Conservation (phyloP, 2,888 invertebrate species). For the Tanypteryx hageni region DNA sequence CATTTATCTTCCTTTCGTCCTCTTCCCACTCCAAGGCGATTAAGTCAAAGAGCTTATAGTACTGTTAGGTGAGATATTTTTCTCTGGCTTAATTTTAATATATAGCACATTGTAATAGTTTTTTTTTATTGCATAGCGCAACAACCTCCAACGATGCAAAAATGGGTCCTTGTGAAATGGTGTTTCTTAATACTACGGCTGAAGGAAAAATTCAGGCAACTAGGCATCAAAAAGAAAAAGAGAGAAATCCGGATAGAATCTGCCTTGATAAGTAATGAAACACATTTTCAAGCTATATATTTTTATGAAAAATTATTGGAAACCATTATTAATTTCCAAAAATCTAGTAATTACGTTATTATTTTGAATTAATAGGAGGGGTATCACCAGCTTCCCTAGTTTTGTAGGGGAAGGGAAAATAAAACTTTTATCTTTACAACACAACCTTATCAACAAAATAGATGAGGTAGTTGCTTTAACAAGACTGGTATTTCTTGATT, state of each 20-base stretch:
- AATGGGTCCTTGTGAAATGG: constrained; percentile 72
- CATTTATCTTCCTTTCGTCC: constrained; percentile 70
- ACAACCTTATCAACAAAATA: constrained; percentile 90
- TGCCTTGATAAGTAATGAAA: constrained; percentile 85
- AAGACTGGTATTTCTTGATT: constrained; percentile 92
- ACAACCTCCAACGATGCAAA: constrained; percentile 2
- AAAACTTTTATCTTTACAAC: constrained; percentile 91
- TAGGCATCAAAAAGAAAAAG: constrained; percentile 86
- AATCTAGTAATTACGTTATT: constrained; percentile 63
- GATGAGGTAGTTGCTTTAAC: constrained; percentile 82
- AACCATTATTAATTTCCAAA: not conserved
- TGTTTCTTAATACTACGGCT: constrained; percentile 78
- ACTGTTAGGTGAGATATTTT: constrained; percentile 71
- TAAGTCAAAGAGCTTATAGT: constrained; percentile 72
- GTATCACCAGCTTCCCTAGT: constrained; percentile 88
- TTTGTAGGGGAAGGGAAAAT: constrained; percentile 89
- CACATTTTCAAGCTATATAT: constrained; percentile 45
- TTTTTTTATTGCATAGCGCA: constrained; percentile 53
- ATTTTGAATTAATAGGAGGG: constrained; percentile 77
- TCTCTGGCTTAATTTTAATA: not conserved
- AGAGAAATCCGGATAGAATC: constrained; percentile 91
- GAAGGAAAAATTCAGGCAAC: constrained; percentile 83
- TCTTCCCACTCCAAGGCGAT: constrained; percentile 72
- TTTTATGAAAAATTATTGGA: constrained; percentile 53
- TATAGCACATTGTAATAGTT: constrained; percentile 67